Conservation (phyloP, 2,797 vertebrate genomes). For the Synaphobranchus kaupii region DNA sequence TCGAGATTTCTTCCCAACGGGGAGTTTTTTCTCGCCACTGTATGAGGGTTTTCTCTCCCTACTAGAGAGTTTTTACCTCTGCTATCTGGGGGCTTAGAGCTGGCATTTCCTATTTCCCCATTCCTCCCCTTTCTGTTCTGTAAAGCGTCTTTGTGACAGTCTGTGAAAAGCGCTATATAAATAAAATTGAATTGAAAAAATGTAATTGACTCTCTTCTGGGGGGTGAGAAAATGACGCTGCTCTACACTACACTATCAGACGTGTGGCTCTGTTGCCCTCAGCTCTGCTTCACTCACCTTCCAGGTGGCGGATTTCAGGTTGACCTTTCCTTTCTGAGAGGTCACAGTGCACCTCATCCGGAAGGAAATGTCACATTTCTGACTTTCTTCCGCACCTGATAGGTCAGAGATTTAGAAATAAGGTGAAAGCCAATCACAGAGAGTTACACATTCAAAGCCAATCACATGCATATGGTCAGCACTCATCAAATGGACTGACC, state of each 20-base stretch:
- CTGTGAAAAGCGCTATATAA: too few species aligned
- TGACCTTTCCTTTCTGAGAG: conserved; percentile 29
- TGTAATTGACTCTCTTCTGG: too few species aligned
- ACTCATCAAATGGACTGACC: background rate
- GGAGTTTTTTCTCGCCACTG: too few species aligned
- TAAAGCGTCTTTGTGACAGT: too few species aligned
- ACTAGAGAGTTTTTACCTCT: too few species aligned
- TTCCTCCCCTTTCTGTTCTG: too few species aligned
- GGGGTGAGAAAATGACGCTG: background rate
- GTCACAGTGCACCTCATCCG: conserved; percentile 47
- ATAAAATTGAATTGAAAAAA: too few species aligned
- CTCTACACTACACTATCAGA: background rate
- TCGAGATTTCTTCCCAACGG: too few species aligned
- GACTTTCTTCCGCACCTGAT: conserved; percentile 39
- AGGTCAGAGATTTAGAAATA: background rate
- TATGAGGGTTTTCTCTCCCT: too few species aligned
- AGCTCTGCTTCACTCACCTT: conserved; percentile 43
- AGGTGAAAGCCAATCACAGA: background rate
- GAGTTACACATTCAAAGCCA: background rate
- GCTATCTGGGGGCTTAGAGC: too few species aligned
- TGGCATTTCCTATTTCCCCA: too few species aligned
- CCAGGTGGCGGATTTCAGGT: conserved; percentile 49
- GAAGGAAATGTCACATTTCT: conserved; percentile 51
- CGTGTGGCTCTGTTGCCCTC: background rate
- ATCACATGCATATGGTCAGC: background rate